These are phyloP conservation scores for Macaria liturata DNA, from an alignment of 2,888 invertebrate genomes.

Conservation along the genomic window DNA sequence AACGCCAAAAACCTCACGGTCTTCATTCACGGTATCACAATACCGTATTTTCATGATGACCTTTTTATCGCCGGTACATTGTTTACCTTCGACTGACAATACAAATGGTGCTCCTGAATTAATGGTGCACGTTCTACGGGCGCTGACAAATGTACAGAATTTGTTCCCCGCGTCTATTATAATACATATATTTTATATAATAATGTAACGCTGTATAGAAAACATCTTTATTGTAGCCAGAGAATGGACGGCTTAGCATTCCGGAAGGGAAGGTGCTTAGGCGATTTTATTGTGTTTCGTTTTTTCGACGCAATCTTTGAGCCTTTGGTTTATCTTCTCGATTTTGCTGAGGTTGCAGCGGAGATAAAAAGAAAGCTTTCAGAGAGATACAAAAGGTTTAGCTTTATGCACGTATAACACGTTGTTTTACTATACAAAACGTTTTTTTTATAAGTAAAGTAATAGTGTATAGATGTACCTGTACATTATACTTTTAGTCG, in stretches of 20 bases:
- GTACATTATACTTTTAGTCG: too few species aligned
- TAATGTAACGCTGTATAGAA: constrained; percentile 11
- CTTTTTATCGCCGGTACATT: constrained; percentile 58
- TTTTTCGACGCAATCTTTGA: not conserved
- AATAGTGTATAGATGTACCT: too few species aligned
- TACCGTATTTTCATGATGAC: constrained; percentile 45
- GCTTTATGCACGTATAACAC: too few species aligned
- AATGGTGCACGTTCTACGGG: constrained; percentile 52
- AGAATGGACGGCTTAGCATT: constrained; percentile 14
- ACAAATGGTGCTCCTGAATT: constrained; percentile 59
- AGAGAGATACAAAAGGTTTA: too few species aligned
- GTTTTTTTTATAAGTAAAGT: too few species aligned
- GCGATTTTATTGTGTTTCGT: constrained; percentile 17
- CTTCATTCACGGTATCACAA: constrained; percentile 39
- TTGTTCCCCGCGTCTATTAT: constrained; percentile 43
- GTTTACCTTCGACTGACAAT: constrained; percentile 57
- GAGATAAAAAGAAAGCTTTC: not conserved
- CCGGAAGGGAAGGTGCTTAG: constrained; percentile 19
- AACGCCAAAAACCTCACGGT: constrained; percentile 15
- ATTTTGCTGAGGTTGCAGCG: not conserved
- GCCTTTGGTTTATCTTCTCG: not conserved
- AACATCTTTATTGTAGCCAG: constrained; percentile 16
- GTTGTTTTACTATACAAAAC: too few species aligned
- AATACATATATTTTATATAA: too few species aligned
- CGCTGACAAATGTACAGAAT: constrained; percentile 64